These are phyloP conservation scores for Amaurobius ferox DNA, from an alignment of 2,888 invertebrate species.

Conservation along the genomic window DNA sequence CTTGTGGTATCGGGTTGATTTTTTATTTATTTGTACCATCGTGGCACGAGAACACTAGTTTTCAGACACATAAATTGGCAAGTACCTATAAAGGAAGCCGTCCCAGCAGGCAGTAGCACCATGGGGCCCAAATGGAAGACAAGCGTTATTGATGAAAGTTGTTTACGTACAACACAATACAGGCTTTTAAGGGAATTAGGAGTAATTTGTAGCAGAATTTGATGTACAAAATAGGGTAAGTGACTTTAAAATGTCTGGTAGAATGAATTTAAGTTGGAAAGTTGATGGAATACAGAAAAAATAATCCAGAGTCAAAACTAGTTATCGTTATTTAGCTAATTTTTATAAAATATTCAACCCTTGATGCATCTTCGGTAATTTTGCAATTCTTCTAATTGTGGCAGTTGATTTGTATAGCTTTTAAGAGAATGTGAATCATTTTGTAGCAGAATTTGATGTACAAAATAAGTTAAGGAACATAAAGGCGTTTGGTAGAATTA, in stretches of 20 bases:
- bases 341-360: too few species aligned
- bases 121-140: background rate
- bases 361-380: too few species aligned
- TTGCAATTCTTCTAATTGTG: too few species aligned
- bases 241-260: too few species aligned
- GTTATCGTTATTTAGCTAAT: too few species aligned
- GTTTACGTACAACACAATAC: background rate
- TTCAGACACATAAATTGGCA: background rate
- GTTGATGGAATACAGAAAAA: too few species aligned
- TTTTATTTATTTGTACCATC: background rate
- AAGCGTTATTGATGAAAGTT: slow-evolving; percentile 9
- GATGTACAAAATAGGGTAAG: too few species aligned
- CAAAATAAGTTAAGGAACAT: too few species aligned
- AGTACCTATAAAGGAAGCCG: slow-evolving; percentile 51
- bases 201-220: background rate
- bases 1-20: background rate
- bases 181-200: background rate
- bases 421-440: background rate
- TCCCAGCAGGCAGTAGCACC: slow-evolving; percentile 30
- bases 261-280: too few species aligned
- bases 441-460: background rate
- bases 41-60: slow-evolving; percentile 1
- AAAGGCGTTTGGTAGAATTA: too few species aligned
- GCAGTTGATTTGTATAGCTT: too few species aligned
- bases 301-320: too few species aligned